Evolutionary conservation across 23 tunicate species (phyloP), one percentile per base, ranked within the genome.

Genomic region (Halocynthia roretzi): DNA sequence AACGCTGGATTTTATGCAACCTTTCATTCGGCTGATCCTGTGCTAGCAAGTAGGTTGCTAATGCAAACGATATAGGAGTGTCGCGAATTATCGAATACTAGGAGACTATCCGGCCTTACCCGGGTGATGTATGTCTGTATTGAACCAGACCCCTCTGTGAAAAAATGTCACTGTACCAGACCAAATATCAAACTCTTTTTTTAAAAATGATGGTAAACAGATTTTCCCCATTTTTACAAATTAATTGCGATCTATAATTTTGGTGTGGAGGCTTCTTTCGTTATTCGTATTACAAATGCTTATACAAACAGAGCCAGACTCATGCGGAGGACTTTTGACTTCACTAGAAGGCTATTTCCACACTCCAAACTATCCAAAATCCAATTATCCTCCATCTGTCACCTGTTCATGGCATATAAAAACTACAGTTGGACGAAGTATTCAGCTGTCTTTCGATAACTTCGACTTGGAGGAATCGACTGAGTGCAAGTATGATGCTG

Each of bases 301-400:
- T 31, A 31, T 31, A 31, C 44, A 31, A 31, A 7, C 53, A 86
- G 91, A 66, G 9, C 76, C 69, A 61, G 78, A 81, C 62, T 84
- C 96, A 48, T 91, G 97, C 64, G 97, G 97, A 7, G 97, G 97
- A 14, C 21, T 90, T 66, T 5, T 91, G 21, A 76, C 76, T 7
- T 81, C 40, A 7, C 61, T 54, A 51, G 71, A 60, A 52, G 97
- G 97, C 6, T 10, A 65, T 7, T 91, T 91, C 31, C 91, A 91
- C 81, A 91, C 91, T 77, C 83, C 84, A n/a, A 85, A 85, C 65
- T 91, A 81, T 77, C 97, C 89, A 7, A 82, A 84, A 54, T 85
- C 83, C 12, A 82, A 86, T 61, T 91, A 91, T 62, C 97, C 97
- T 0, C 76, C 80, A 72, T 40, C 80, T 50, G 19, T 73, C 64